Evolutionary conservation across 2,888 invertebrate species (phyloP).

Genomic region (Petrolisthes manimaculis): DNA sequence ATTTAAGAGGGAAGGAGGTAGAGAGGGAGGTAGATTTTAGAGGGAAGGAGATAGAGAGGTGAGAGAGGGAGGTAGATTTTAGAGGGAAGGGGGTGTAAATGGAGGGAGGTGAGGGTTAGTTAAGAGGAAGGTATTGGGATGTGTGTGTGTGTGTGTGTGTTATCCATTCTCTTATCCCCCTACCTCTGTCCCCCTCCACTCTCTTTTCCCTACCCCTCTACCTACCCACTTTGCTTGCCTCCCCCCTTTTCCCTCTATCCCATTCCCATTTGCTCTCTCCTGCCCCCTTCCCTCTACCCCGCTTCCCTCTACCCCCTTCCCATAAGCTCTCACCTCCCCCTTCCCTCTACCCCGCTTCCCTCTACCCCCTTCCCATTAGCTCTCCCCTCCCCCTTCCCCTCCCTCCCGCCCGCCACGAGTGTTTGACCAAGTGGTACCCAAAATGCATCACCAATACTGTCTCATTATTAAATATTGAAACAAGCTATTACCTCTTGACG

Average conservation of each 20-base stretch:
- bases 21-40: background rate
- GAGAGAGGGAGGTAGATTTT: too few relatives aligned
- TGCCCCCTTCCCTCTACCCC: background rate
- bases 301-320: background rate
- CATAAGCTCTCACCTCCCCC: background rate
- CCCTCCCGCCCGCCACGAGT: conserved; percentile 15
- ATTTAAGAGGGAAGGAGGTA: background rate
- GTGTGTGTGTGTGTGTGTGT: background rate
- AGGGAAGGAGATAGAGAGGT: background rate
- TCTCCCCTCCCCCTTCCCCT: background rate
- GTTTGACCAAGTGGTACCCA: conserved; percentile 27
- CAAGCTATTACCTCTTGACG: conserved; percentile 3
- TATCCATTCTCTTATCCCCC: background rate
- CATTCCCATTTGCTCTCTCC: background rate
- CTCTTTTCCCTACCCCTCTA: background rate
- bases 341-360: background rate
- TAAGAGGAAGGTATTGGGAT: background rate
- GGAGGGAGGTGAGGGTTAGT: background rate
- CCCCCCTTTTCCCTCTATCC: background rate
- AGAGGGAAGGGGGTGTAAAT: background rate
- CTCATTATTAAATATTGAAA: conserved; percentile 33
- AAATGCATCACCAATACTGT: conserved; percentile 22
- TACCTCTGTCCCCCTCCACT: background rate
- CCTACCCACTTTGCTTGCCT: background rate
- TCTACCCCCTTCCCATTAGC: background rate